Base-by-base conservation (phyloP, 1,140 invertebrate genomes). In the Drosophila quadrilineata region DNA sequence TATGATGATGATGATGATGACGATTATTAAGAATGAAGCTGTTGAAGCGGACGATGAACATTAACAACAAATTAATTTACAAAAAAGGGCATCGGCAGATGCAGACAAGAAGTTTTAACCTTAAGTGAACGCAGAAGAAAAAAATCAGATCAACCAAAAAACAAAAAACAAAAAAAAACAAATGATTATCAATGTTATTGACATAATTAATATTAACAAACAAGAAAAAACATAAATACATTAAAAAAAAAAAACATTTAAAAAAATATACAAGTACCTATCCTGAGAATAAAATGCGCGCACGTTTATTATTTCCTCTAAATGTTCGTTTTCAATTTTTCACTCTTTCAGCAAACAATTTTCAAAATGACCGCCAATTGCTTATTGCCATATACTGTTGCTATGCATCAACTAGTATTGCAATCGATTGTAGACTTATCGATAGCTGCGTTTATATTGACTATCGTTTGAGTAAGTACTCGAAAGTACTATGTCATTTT, bases 261-360 rank as follows among this genome's bases (percentile, higher is more conserved):
- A 84, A 84, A 80, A 84, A 84, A 84, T 85, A 84, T 84, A 84
- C 77, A 84, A 84, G 77, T 84, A 84, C 77, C 77, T 84, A 84
- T 84, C 77, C 77, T 85, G 79, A 84, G 70, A 84, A 84, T 84
- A 84, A 84, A 82, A 84, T 84, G 77, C 73, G 77, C 73, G 77
- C 77, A 84, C 77, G 75, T 84, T 84, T 84, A 84, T 84, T 84
- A 84, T 84, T 84, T 84, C 79, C 77, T 84, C 79, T 84, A 84
- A 84, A 74, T 66, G 71, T 62, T 79, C 75, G 75, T 79, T 79
- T 65, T 76, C 45, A 57, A 38, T 73, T 21, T 6, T 17, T 28
- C 5, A 40, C 2, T 3, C 8, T 75, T 33, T 38, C 40, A 67
- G 53, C 17, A 10, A 19, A n/a, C 10, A 4, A 0, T 16, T 40